Evolutionary conservation across 2,113 vertebrate species (phyloP).

Genomic region (Piaya cayana): DNA sequence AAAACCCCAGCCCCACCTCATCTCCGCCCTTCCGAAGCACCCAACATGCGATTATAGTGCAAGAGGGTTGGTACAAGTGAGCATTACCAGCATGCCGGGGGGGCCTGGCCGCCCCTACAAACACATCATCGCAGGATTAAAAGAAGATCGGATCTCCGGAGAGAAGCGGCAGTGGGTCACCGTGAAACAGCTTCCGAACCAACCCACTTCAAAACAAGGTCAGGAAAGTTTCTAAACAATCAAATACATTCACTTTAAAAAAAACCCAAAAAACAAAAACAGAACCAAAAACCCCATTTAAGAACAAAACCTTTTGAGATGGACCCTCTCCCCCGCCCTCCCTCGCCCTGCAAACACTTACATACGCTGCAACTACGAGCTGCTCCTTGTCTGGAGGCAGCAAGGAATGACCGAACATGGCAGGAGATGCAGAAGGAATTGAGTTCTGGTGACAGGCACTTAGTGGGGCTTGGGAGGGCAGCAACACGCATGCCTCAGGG

Average conservation of each 20-base stretch:
- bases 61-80: slow-evolving; percentile 62
- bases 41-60: slow-evolving; percentile 39
- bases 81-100: slow-evolving; percentile 54
- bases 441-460: slow-evolving; percentile 74
- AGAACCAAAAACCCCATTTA: not conserved
- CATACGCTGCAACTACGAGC: slow-evolving; percentile 56
- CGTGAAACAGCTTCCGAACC: not conserved
- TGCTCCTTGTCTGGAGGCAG: not conserved
- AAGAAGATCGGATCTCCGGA: slow-evolving; percentile 48
- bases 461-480: slow-evolving; percentile 66
- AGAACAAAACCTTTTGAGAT: slow-evolving; percentile 49
- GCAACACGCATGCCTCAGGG: slow-evolving; percentile 4
- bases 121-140: slow-evolving; percentile 54
- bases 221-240: slow-evolving; percentile 53
- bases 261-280: not conserved
- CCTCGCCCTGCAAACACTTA: slow-evolving; percentile 63
- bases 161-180: slow-evolving; percentile 12
- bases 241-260: slow-evolving; percentile 64
- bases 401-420: slow-evolving; percentile 50
- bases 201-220: slow-evolving; percentile 52
- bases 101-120: slow-evolving; percentile 34
- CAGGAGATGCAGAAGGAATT: slow-evolving; percentile 59
- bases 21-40: slow-evolving; percentile 7
- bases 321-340: slow-evolving; percentile 26
- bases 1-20: not conserved